Evolutionary conservation across 2,888 invertebrate species (phyloP).

Genomic region (Rhamnusium bicolor): DNA sequence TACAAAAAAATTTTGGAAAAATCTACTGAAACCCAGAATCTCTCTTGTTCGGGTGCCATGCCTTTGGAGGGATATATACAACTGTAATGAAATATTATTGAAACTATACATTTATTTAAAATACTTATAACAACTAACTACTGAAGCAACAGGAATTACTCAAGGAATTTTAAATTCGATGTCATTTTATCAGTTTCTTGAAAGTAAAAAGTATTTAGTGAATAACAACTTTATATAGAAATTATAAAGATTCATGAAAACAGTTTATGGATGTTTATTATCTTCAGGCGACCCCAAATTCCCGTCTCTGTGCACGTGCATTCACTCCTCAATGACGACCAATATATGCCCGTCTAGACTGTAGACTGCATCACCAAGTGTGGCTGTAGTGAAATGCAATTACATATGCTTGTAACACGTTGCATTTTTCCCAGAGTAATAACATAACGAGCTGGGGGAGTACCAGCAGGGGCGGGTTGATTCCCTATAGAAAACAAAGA

Average conservation of each 20-base stretch:
- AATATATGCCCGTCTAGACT: conserved; percentile 53
- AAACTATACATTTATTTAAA: no score
- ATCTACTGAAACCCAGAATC: no score
- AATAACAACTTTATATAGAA: no score
- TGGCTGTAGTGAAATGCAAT: conserved; percentile 50
- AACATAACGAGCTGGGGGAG: conserved; percentile 55
- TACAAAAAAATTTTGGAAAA: no score
- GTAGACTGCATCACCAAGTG: conserved; percentile 39
- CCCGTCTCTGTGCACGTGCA: conserved; percentile 42
- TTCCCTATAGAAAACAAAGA: conserved; percentile 19
- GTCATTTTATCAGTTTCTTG: no score
- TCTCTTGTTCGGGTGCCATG: no score
- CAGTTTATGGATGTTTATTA: background rate
- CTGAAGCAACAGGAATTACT: no score
- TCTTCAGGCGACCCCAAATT: background rate
- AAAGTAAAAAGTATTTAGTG: no score
- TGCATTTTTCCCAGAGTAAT: conserved; percentile 56
- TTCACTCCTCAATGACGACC: conserved; percentile 48
- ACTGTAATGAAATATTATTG: no score
- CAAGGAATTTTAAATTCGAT: no score
- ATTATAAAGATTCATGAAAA: background rate
- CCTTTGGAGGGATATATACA: no score
- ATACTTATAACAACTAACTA: no score
- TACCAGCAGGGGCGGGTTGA: conserved; percentile 9
- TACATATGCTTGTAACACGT: conserved; percentile 59